Evolutionary conservation across 2,797 vertebrate species (phyloP).

Genomic region (Moxostoma hubbsi): DNA sequence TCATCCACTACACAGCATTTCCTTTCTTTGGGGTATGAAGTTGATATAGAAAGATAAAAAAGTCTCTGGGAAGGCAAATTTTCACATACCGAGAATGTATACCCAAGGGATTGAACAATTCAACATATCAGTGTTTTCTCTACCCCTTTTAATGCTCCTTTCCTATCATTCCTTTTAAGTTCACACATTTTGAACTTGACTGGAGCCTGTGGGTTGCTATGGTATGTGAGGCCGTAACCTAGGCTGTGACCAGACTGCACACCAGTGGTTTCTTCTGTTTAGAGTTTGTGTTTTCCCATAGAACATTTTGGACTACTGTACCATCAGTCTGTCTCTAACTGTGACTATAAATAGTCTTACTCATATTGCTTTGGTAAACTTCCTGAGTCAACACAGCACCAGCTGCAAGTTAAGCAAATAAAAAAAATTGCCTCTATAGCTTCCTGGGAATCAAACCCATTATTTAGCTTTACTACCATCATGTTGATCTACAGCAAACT

Average conservation of each 20-base stretch:
- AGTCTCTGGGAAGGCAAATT: constrained; percentile 66
- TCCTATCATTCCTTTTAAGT: constrained; percentile 42
- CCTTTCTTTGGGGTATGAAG: neutral
- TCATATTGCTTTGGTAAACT: constrained; percentile 56
- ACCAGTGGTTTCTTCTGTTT: constrained; percentile 72
- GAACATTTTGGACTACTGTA: constrained; percentile 64
- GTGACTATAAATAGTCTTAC: constrained; percentile 61
- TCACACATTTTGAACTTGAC: constrained; percentile 47
- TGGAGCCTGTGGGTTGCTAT: constrained; percentile 55
- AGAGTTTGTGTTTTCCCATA: constrained; percentile 75
- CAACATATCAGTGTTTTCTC: constrained; percentile 54
- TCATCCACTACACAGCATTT: neutral
- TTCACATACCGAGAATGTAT: constrained; percentile 66
- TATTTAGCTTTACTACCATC: no score
- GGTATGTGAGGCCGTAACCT: constrained; percentile 72
- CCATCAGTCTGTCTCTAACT: constrained; percentile 29
- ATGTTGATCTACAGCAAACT: no score
- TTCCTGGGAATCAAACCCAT: no score
- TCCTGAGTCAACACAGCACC: constrained; percentile 67
- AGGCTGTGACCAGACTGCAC: constrained; percentile 68
- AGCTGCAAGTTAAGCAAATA: constrained; percentile 49
- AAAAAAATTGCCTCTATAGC: no score
- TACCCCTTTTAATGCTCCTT: constrained; percentile 56
- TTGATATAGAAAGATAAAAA: constrained; percentile 60
- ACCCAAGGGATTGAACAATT: constrained; percentile 58